A percentile compares a stretch with the other conserved stretches of the same genome.
Evolutionary conservation across 2,797 vertebrate species (phyloP).

Genomic region (Enoplosus armatus): DNA sequence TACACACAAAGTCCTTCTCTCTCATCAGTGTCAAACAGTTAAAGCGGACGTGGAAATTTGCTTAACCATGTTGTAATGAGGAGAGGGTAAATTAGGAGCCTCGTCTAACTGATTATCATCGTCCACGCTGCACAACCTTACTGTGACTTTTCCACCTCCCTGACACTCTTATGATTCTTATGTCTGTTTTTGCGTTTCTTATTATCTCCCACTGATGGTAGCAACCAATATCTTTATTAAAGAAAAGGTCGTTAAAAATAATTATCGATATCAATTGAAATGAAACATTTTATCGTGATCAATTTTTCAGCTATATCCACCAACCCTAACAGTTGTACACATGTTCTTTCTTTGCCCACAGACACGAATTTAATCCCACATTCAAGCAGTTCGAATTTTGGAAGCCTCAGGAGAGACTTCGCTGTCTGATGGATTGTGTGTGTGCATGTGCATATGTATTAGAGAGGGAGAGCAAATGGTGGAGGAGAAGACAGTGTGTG

Average conservation of each 20-base stretch:
- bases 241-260: too few species aligned
- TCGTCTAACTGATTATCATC: slow-evolving; percentile 66
- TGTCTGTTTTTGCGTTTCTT: neutral
- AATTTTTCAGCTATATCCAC: too few species aligned
- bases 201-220: slow-evolving; percentile 12
- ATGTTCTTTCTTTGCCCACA: slow-evolving; percentile 21
- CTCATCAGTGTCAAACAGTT: slow-evolving; percentile 72
- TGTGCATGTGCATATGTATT: slow-evolving; percentile 11
- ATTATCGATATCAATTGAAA: too few species aligned
- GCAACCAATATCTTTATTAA: too few species aligned
- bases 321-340: slow-evolving; percentile 11
- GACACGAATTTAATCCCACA: slow-evolving; percentile 49
- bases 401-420: slow-evolving; percentile 32
- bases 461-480: slow-evolving; percentile 12
- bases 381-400: slow-evolving; percentile 15
- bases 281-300: too few species aligned
- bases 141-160: slow-evolving; percentile 38
- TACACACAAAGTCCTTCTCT: slow-evolving; percentile 35
- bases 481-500: slow-evolving; percentile 1
- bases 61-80: slow-evolving; percentile 65
- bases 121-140: slow-evolving; percentile 23
- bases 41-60: slow-evolving; percentile 63
- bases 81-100: slow-evolving; percentile 59
- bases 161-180: slow-evolving; percentile 9
- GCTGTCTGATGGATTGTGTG: slow-evolving; percentile 34